These are phyloP conservation scores for Bradynema listronoti DNA, from an alignment of 1,140 invertebrate species.

Conservation along the genomic window DNA sequence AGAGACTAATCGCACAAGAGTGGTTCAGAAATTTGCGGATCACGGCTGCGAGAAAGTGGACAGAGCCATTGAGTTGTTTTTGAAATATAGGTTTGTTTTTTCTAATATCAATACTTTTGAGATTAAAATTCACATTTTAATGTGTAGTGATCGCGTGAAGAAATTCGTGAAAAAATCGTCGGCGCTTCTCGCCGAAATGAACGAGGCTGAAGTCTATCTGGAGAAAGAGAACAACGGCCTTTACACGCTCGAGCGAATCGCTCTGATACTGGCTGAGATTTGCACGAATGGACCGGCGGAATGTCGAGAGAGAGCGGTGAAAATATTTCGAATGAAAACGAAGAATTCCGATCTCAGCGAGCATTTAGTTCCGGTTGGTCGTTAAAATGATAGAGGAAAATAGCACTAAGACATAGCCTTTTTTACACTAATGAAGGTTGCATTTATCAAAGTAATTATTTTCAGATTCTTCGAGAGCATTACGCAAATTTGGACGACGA, in stretches of 20 bases:
- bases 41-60: constrained; percentile 98
- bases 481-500: constrained; percentile 38
- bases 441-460: constrained; percentile 1
- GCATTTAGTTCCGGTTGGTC: constrained; percentile 38
- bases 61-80: constrained; percentile 85
- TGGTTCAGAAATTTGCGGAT: constrained; percentile 91
- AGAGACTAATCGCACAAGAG: constrained; percentile 76
- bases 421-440: background rate
- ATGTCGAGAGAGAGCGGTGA: constrained; percentile 30
- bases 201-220: constrained; percentile 78
- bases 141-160: constrained; percentile 40
- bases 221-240: constrained; percentile 81
- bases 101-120: too few relatives aligned
- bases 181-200: constrained; percentile 59
- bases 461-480: constrained; percentile 41
- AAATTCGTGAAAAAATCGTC: constrained; percentile 60
- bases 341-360: constrained; percentile 27
- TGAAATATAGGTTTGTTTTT: constrained; percentile 75
- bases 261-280: constrained; percentile 88
- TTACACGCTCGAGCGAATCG: constrained; percentile 88
- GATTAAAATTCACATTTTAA: background rate
- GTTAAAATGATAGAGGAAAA: background rate
- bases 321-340: constrained; percentile 49
- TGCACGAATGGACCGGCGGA: constrained; percentile 66
- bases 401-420: constrained; percentile 1